These are phyloP conservation scores for Dynastes tityus DNA, from an alignment of 2,888 invertebrate species.

Conservation along the genomic window DNA sequence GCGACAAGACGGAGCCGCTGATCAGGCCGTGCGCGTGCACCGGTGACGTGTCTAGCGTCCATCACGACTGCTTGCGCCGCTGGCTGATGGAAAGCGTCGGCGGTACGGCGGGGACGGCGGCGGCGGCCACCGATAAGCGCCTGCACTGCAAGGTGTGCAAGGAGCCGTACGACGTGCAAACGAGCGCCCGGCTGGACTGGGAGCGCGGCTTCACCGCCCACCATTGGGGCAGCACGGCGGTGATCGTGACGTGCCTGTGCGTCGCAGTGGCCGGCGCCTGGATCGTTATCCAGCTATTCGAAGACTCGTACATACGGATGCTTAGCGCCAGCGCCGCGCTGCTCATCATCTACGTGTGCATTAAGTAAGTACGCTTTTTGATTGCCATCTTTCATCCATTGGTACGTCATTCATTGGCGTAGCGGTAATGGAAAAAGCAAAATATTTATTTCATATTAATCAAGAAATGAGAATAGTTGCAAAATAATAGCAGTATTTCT, in stretches of 20 bases:
- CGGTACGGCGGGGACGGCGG: slow-evolving; percentile 56
- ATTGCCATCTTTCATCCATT: neutral
- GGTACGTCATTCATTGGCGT: no score
- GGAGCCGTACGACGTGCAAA: slow-evolving; percentile 85
- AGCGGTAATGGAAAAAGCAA: no score
- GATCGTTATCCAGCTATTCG: slow-evolving; percentile 85
- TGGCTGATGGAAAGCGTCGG: slow-evolving; percentile 86
- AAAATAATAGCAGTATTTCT: no score
- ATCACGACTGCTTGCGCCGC: slow-evolving; percentile 90
- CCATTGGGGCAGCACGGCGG: slow-evolving; percentile 89
- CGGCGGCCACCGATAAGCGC: slow-evolving; percentile 45
- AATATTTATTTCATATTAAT: no score
- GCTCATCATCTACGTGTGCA: slow-evolving; percentile 87
- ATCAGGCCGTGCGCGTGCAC: slow-evolving; percentile 93
- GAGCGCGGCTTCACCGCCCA: slow-evolving; percentile 86
- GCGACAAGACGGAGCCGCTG: slow-evolving; percentile 84
- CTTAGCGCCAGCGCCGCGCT: slow-evolving; percentile 87
- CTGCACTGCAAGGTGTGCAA: slow-evolving; percentile 83
- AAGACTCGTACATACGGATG: slow-evolving; percentile 84
- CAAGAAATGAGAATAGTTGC: no score
- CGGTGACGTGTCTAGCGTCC: slow-evolving; percentile 93
- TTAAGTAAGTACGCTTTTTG: slow-evolving; percentile 75
- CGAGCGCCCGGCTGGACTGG: slow-evolving; percentile 86
- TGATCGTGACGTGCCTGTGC: slow-evolving; percentile 85
- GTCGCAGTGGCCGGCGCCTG: slow-evolving; percentile 85